These are phyloP conservation scores for Porites australiensis DNA, from an alignment of 64 coral and sea anemone species.

Conservation along the genomic window DNA sequence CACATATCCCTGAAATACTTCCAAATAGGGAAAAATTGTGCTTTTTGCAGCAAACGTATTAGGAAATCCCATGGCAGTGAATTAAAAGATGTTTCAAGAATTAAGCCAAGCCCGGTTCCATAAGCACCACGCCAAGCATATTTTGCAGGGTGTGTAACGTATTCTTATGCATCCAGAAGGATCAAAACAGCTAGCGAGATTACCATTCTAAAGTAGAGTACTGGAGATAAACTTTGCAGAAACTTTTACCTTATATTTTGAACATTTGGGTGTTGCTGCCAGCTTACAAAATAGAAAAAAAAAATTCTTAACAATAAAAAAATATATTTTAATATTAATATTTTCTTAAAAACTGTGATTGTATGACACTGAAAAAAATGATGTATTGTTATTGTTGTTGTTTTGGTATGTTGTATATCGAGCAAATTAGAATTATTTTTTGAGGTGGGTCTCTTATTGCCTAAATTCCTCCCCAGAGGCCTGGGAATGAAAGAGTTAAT, in stretches of 20 bases:
- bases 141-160: conserved; percentile 59
- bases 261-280: conserved; percentile 12
- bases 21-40: conserved; percentile 51
- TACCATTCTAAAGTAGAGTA: conserved; percentile 64
- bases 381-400: conserved; percentile 3
- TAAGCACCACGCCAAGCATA: conserved; percentile 63
- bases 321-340: conserved; percentile 22
- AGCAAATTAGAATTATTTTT: not conserved
- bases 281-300: not conserved
- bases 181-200: conserved; percentile 62
- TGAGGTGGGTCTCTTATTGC: not conserved
- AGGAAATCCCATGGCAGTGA: conserved; percentile 16
- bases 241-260: conserved; percentile 22
- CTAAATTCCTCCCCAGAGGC: not conserved
- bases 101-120: conserved; percentile 28
- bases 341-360: conserved; percentile 1
- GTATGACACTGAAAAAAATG: conserved; percentile 17
- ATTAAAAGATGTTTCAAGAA: conserved; percentile 40
- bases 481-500: not conserved
- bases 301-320: not conserved
- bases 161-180: conserved; percentile 64
- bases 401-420: not conserved
- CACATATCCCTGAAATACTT: conserved; percentile 49
- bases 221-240: conserved; percentile 42
- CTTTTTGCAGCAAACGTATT: conserved; percentile 59